phyloP scores from a whole-genome alignment of 2,113 vertebrate genomes.

The Procavia capensis region DNA sequence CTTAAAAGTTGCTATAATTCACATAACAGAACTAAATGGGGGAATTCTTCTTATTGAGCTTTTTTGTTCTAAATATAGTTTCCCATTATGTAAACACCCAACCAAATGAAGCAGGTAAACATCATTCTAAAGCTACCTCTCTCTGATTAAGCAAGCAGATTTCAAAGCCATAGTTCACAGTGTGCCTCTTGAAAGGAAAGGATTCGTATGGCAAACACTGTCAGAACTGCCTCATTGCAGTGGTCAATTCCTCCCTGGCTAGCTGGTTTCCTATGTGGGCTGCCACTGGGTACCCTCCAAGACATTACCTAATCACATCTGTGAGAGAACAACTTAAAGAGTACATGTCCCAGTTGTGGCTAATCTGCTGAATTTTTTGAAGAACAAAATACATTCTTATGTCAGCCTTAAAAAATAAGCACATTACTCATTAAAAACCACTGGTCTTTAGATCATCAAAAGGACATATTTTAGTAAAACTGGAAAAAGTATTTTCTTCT shows the following conservation, averaged over 20 bases:
- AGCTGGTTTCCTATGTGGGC: conserved; percentile 63
- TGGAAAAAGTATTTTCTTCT: background rate
- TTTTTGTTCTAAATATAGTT: background rate
- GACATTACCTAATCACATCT: conserved; percentile 72
- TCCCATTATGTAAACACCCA: too few species aligned
- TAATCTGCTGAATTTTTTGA: conserved; percentile 46
- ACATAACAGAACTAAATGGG: background rate
- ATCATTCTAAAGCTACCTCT: background rate
- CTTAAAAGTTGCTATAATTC: background rate
- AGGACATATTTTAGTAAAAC: conserved; percentile 3
- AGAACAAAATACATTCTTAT: conserved; percentile 55
- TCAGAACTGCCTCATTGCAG: background rate
- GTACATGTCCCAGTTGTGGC: conserved; percentile 34
- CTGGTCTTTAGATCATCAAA: conserved; percentile 27
- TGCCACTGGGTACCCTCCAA: conserved; percentile 67
- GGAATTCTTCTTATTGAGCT: background rate
- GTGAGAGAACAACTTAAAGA: conserved; percentile 36
- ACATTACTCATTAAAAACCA: conserved; percentile 53
- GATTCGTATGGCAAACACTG: background rate
- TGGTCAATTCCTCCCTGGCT: conserved; percentile 65
- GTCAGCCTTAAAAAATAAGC: conserved; percentile 65
- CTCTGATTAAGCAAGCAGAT: background rate
- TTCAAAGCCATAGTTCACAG: conserved; percentile 14
- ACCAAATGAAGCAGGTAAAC: background rate
- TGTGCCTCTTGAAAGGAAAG: background rate